phyloP scores from a whole-genome alignment of 2,888 invertebrate species.

The Tetragonisca angustula region DNA sequence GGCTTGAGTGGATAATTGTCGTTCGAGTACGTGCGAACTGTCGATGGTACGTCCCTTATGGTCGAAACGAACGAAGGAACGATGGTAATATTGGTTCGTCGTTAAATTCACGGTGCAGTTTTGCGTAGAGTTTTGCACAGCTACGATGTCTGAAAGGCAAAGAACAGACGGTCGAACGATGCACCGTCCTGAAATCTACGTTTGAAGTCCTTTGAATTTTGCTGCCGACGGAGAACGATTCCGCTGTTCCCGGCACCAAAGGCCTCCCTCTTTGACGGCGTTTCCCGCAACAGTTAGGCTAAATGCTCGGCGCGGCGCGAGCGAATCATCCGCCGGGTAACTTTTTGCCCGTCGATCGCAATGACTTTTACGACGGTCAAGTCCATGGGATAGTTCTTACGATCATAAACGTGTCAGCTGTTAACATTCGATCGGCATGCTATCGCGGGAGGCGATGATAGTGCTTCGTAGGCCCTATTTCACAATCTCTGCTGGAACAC shows the following conservation, averaged over 20 bases:
- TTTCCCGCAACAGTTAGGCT: slow-evolving; percentile 76
- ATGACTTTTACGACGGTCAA: slow-evolving; percentile 80
- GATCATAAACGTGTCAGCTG: slow-evolving; percentile 75
- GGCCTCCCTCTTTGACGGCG: slow-evolving; percentile 72
- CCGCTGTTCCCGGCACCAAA: slow-evolving; percentile 33
- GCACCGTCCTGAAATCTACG: slow-evolving; percentile 81
- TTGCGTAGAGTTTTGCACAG: slow-evolving; percentile 64
- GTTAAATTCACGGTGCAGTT: slow-evolving; percentile 68
- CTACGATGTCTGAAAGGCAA: slow-evolving; percentile 59
- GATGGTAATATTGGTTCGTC: slow-evolving; percentile 69
- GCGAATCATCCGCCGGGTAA: slow-evolving; percentile 71
- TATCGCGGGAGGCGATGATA: slow-evolving; percentile 37
- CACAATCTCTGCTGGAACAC: not conserved
- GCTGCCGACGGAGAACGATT: slow-evolving; percentile 63
- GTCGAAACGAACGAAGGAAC: slow-evolving; percentile 50
- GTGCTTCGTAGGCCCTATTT: not conserved
- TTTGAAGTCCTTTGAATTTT: slow-evolving; percentile 78
- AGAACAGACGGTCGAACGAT: slow-evolving; percentile 75
- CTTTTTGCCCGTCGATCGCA: slow-evolving; percentile 79
- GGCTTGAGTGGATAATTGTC: slow-evolving; percentile 70
- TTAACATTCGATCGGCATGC: slow-evolving; percentile 57
- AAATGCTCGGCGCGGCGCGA: slow-evolving; percentile 74
- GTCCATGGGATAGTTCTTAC: slow-evolving; percentile 69
- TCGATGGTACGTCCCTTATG: slow-evolving; percentile 64
- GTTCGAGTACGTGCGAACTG: slow-evolving; percentile 76